A percentile compares a stretch with the other conserved stretches of the same genome.
Conservation (phyloP, 2,888 invertebrate genomes). For the Tinea pellionella region DNA sequence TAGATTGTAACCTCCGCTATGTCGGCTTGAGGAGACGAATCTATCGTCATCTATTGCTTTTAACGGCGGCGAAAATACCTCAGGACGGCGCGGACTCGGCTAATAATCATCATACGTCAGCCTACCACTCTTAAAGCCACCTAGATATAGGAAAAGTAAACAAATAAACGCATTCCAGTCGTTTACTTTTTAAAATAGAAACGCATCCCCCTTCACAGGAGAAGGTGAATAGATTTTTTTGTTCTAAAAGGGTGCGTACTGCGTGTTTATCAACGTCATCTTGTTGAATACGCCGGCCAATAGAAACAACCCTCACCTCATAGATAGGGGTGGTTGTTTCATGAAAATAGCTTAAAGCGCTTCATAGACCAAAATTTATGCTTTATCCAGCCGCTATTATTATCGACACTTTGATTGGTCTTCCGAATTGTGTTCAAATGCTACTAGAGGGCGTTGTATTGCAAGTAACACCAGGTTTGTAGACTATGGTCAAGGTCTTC, state of each 20-base stretch:
- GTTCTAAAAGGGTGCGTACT: neutral
- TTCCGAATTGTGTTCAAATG: no score
- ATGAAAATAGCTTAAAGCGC: neutral
- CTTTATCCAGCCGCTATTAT: neutral
- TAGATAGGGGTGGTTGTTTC: slow-evolving; percentile 9
- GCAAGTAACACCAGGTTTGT: no score
- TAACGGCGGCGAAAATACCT: no score
- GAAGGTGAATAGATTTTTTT: slow-evolving; percentile 5
- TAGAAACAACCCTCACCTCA: neutral
- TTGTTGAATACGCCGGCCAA: slow-evolving; percentile 5
- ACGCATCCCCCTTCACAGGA: neutral
- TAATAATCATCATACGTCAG: no score
- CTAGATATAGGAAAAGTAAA: neutral
- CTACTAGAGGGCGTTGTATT: no score
- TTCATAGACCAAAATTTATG: slow-evolving; percentile 8
- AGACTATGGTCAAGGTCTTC: no score
- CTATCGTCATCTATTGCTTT: no score
- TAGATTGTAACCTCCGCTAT: no score
- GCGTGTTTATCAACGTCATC: neutral
- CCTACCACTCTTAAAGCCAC: no score
- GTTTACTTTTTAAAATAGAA: neutral
- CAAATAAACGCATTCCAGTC: neutral
- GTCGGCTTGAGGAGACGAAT: no score
- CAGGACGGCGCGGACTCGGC: no score
- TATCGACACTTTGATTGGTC: no score